Percentiles rank a stretch among this genome's conserved stretches.
These are phyloP conservation scores for Phaethornis superciliosus DNA, from an alignment of 2,113 vertebrate species.

Conservation along the genomic window DNA sequence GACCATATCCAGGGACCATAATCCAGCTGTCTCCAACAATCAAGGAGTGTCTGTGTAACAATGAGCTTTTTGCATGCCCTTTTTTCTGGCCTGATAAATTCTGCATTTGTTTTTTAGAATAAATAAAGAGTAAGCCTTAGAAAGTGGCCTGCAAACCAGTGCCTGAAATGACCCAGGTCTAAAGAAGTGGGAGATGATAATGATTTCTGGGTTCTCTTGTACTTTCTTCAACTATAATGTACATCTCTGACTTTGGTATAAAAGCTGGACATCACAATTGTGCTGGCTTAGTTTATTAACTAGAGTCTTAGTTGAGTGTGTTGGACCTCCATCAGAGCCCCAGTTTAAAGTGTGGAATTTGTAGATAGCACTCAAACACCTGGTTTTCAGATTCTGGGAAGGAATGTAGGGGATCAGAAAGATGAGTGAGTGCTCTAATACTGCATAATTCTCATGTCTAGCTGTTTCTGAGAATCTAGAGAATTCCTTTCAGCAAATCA, in stretches of 20 bases:
- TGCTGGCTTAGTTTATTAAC: background rate
- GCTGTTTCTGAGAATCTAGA: background rate
- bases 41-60: background rate
- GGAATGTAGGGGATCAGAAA: background rate
- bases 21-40: background rate
- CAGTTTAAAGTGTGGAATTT: background rate
- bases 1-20: background rate
- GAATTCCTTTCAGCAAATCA: background rate
- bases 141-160: background rate
- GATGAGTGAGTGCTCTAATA: background rate
- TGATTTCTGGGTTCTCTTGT: background rate
- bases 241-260: background rate
- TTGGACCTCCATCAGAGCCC: background rate
- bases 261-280: background rate
- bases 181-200: background rate
- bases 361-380: background rate
- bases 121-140: background rate
- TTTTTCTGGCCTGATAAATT: background rate
- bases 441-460: background rate
- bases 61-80: background rate
- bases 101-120: background rate
- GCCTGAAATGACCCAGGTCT: background rate
- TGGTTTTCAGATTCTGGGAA: background rate
- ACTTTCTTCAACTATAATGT: background rate
- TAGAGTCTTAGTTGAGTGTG: background rate